phyloP scores from a whole-genome alignment of 2,113 vertebrate genomes.

The Tursiops truncatus region DNA sequence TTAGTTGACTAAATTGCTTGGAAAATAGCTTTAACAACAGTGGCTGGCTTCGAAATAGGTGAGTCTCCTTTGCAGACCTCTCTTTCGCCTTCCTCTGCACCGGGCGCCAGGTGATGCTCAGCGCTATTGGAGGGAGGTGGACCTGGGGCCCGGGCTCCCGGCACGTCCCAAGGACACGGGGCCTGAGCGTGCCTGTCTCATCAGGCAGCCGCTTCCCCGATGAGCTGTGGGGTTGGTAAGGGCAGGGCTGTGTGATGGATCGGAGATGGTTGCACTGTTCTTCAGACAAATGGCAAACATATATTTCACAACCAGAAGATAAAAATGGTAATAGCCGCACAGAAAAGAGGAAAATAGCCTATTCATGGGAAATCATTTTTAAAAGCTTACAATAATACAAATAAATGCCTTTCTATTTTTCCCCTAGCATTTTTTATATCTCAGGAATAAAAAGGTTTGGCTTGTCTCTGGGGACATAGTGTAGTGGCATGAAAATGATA shows the following conservation, averaged over 20 bases:
- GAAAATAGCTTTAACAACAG: neutral
- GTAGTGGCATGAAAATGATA: neutral
- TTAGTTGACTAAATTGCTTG: constrained; percentile 31
- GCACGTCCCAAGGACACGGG: fast-evolving
- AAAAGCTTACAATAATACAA: constrained; percentile 20
- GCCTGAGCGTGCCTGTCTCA: neutral
- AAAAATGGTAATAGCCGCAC: neutral
- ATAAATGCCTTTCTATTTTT: constrained; percentile 3
- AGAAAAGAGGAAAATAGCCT: neutral
- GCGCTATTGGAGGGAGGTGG: fast-evolving
- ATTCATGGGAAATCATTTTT: constrained; percentile 22
- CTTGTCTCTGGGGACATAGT: neutral
- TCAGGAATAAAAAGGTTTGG: neutral
- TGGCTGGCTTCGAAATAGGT: neutral
- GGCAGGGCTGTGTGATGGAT: neutral
- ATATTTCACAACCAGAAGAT: neutral
- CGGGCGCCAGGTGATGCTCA: fast-evolving
- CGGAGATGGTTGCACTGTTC: neutral
- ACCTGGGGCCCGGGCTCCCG: neutral
- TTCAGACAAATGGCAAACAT: neutral
- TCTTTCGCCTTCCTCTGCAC: neutral
- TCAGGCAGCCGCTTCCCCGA: neutral
- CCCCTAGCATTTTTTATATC: neutral
- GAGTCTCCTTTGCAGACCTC: neutral
- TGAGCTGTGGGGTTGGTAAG: neutral